Conservation (phyloP, 2,113 vertebrate species). For the Pedionomus torquatus region DNA sequence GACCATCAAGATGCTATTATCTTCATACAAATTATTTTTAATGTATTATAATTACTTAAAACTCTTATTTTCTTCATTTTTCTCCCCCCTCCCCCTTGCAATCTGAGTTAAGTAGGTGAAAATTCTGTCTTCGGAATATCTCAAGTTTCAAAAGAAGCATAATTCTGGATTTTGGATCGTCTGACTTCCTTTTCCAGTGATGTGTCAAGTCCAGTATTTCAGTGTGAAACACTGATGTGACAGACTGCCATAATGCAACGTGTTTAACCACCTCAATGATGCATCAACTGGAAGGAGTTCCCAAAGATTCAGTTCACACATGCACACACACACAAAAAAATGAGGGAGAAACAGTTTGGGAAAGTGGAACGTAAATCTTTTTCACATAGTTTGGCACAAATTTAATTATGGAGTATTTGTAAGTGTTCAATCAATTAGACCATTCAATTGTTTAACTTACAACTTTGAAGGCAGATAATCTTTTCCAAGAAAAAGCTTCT, state of each 20-base stretch:
- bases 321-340: slow-evolving; percentile 2
- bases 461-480: slow-evolving; percentile 60
- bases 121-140: slow-evolving; percentile 18
- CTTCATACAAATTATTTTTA: not conserved
- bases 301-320: slow-evolving; percentile 55
- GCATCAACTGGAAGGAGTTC: slow-evolving; percentile 55
- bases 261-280: slow-evolving; percentile 46
- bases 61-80: too few relatives aligned
- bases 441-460: slow-evolving; percentile 21
- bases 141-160: slow-evolving; percentile 45
- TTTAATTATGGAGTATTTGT: slow-evolving; percentile 67
- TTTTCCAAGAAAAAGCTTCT: slow-evolving; percentile 14
- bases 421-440: slow-evolving; percentile 66
- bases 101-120: not conserved
- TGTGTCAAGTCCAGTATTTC: slow-evolving; percentile 54
- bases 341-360: slow-evolving; percentile 9
- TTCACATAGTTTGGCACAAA: slow-evolving; percentile 58
- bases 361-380: slow-evolving; percentile 54
- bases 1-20: not conserved
- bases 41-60: not conserved
- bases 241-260: slow-evolving; percentile 59
- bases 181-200: slow-evolving; percentile 26
- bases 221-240: slow-evolving; percentile 61
- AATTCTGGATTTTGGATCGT: not conserved
- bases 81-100: fast-evolving